Evolutionary conservation across 2,888 invertebrate genomes (phyloP), one percentile per base, ranked within the genome.

Genomic region (Agonopterix heracliana): DNA sequence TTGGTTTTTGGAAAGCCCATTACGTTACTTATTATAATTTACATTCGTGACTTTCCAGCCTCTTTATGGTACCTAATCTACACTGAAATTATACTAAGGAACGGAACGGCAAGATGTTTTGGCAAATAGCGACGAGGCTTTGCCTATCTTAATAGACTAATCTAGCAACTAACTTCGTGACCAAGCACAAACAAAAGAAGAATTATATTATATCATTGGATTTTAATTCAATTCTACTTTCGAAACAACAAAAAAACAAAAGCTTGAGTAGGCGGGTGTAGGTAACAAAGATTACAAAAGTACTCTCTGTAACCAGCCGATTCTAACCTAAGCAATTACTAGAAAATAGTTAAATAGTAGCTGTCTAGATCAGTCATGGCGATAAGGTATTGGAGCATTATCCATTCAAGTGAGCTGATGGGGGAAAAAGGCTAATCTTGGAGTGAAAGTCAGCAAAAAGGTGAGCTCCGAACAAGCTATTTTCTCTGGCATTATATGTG

Each of bases 371-470:
- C 55, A 49, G 44, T 48, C 52, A 49, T 41, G 45, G 49, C 48
- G 64, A 68, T 68, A 66, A 26, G 14, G 26, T 56, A 53, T 50
- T 58, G 49, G 46, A 49, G 53, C 59, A 61, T 65, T 59, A 61
- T 62, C 57, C 54, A 60, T 56, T 63, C 54, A 61, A 51, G 57
- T 57, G 52, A 55, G 53, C 26, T 26, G 26, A 64, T 59, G 55
- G 46, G 54, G 52, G 65, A 74, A 76, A 76, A 71, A 64, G 55
- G 50, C 50, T 61, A 64, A 68, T 61, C 64, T 60, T 47, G 38
- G 49, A 70, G 76, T 66, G 77, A 78, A 78, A 78, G 78, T 77
- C 52, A 17, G 54, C 61, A 61, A 68, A 63, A 61, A 66, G 60
- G 51, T 52, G 53, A 46, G 56, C 54, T 51, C 44, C 46, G 55